A percentile compares a stretch with the other conserved stretches of the same genome.
Conservation (phyloP, 1,140 invertebrate genomes). For the Aphaenogaster ashmeadi region DNA sequence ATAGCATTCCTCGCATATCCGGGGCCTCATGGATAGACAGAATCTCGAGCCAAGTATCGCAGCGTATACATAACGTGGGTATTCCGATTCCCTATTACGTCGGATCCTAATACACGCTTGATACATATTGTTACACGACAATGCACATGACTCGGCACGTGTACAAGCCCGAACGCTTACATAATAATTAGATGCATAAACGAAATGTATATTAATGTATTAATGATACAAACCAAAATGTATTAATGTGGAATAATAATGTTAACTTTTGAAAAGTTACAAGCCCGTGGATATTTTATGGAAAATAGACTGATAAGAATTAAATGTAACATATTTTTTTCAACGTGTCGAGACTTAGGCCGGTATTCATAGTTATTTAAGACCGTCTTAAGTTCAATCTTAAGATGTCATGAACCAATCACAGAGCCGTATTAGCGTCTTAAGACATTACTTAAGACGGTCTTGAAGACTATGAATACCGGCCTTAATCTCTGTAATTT, state of each 20-base stretch:
- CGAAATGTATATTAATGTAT: background rate
- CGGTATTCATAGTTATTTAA: too few species aligned
- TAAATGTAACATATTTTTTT: background rate
- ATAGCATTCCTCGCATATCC: constrained; percentile 80
- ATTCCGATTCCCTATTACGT: constrained; percentile 69
- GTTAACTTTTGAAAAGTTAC: background rate
- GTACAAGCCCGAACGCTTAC: constrained; percentile 45
- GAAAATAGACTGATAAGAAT: background rate
- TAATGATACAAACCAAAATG: constrained; percentile 2
- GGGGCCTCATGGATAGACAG: constrained; percentile 54
- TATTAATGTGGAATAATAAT: background rate
- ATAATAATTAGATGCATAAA: constrained; percentile 60
- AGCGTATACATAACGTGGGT: constrained; percentile 49
- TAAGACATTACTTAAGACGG: too few species aligned
- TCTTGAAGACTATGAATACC: too few species aligned
- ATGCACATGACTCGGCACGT: constrained; percentile 68
- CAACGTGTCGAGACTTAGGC: background rate
- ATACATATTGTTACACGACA: constrained; percentile 66
- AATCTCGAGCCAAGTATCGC: constrained; percentile 72
- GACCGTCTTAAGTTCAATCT: too few species aligned
- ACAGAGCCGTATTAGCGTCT: too few species aligned
- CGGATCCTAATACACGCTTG: constrained; percentile 59
- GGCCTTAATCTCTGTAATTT: background rate
- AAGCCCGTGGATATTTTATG: background rate
- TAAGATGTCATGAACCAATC: too few species aligned